Base-by-base conservation (phyloP, 2,797 vertebrate genomes). In the Silurus aristotelis region DNA sequence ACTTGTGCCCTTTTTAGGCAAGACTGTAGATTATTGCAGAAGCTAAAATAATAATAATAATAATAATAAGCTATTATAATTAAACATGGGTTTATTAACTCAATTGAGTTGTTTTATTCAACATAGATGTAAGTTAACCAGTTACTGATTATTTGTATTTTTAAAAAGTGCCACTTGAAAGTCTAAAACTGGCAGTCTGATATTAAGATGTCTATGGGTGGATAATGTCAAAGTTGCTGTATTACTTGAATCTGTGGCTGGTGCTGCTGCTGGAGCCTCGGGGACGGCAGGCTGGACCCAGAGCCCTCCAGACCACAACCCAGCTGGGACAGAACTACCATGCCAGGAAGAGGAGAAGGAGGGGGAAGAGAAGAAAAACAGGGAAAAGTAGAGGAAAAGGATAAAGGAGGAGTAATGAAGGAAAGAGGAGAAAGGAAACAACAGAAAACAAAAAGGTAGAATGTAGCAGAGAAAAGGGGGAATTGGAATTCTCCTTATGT, bases 241-340 rank as follows among this genome's bases (percentile, higher is more conserved):
- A 97, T 99, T 99, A 99, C 98, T 99, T 99, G 97, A 93, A 98
- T 97, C 95, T 98, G 96, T 94, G 96, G 96, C 95, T 96, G 96
- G 94, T 96, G 96, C 95, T 96, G 97, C 95, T 97, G 96, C 96
- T 97, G 97, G 95, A 97, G 95, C 96, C 96, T 97, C 95, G 97
- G 96, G 95, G 96, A 96, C 92, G 97, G 96, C 94, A 96, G 95
- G 94, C 94, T 96, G 95, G 96, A 96, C 96, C 96, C 96, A 93
- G 96, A 96, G 95, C 97, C 97, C 95, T 98, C 97, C 96, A 96
- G 93, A 84, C 97, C 97, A 97, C 97, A 99, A 96, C 97, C 96
- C 96, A 98, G 96, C 96, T 97, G 97, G 97, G 98, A 97, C 96
- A 98, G 96, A 96, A 97, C 98, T 99, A 95, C 92, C 91, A 93